Base-by-base conservation (phyloP, 2,113 vertebrate species). In the Paratilapia polleni region DNA sequence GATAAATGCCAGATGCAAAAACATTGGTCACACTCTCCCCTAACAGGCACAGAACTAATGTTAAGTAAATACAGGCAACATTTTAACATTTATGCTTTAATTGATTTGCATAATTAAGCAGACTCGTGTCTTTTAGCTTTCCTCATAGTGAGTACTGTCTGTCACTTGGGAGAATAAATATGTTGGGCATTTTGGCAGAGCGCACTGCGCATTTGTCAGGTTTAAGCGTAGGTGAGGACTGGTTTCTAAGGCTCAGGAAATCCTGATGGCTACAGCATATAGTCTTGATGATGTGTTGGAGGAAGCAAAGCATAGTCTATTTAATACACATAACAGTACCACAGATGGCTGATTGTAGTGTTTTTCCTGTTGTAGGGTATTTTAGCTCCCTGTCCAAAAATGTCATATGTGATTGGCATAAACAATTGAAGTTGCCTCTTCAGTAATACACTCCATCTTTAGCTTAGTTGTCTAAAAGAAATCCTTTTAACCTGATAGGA, bases 161-260 rank as follows among this genome's bases (percentile, higher is more conserved):
- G 4, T 77, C 61, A 59, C 61, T 34, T 8, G 3, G n/a, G 22
- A 70, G 77, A 83, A 82, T 78, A 63, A 38, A 87, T 64, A 52
- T 74, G 49, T 57, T 54, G 64, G 49, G 36, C 84, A 41, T 82
- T 83, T 77, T 87, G 77, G 66, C 43, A 47, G 47, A 64, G 75
- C 14, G 4, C 24, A 26, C 62, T 73, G 78, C 54, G 38, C 80
- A 84, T 64, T 80, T 84, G 78, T 87, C 79, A 88, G 54, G 75
- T 77, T 89, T 64, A 78, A 86, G 70, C 68, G 78, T 19, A 86
- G 77, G 81, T 88, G 81, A 85, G 62, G 14, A 22, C 64, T 49
- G 57, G 58, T 47, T 81, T 75, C 80, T 75, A 61, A 66, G 34
- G 24, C 49, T 86, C 64, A 83, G 83, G 68, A 82, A 83, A 77